Percentiles rank a stretch among this genome's conserved stretches.
These are phyloP conservation scores for Poeciliopsis occidentalis DNA, from an alignment of 2,113 vertebrate species.

Conservation along the genomic window DNA sequence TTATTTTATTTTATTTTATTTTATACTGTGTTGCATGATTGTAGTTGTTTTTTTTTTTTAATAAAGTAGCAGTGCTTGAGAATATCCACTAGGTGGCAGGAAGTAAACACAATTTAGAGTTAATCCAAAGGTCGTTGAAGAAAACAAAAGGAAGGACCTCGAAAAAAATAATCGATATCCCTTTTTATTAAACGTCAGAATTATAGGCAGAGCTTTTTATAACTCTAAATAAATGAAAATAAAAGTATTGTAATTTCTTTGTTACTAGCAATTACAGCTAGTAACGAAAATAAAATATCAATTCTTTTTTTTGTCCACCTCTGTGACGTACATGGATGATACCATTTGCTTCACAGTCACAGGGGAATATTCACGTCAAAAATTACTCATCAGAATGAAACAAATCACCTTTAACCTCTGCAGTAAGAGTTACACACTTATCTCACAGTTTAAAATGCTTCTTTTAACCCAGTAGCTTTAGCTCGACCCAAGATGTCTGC, in stretches of 20 bases:
- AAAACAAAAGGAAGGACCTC: background rate
- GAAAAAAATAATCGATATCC: background rate
- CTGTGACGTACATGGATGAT: slow-evolving; percentile 45
- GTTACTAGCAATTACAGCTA: too few species aligned
- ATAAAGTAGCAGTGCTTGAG: background rate
- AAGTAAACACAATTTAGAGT: background rate
- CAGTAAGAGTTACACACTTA: rapidly evolving
- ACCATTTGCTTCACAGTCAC: slow-evolving; percentile 46
- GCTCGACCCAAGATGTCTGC: background rate
- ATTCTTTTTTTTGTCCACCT: background rate
- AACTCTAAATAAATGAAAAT: background rate
- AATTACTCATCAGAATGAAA: background rate
- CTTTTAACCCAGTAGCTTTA: rapidly evolving
- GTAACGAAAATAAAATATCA: background rate
- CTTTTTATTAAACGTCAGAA: background rate
- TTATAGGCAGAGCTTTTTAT: background rate
- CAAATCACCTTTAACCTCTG: background rate
- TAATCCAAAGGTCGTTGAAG: background rate
- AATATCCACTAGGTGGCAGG: slow-evolving; percentile 32
- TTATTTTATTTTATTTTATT: background rate
- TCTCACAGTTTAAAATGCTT: rapidly evolving
- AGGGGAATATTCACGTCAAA: background rate
- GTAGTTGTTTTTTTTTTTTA: too few species aligned
- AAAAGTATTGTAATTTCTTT: background rate
- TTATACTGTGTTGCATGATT: too few species aligned